Conservation (phyloP, 2,797 vertebrate species). For the Merluccius polli region DNA sequence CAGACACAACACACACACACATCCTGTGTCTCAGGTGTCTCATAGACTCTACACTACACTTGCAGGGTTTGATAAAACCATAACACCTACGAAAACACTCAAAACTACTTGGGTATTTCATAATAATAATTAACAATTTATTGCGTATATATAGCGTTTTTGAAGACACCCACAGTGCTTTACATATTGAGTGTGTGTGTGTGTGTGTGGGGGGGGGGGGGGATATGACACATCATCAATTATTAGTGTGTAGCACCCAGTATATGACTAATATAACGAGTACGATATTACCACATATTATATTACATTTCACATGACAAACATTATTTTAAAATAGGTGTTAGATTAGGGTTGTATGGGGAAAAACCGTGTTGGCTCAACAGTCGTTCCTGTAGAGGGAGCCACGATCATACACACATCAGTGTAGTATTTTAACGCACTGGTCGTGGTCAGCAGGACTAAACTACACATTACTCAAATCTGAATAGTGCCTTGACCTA, state of each 20-base stretch:
- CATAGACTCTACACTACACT: too few species aligned
- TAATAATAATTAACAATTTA: too few species aligned
- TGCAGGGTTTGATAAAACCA: not conserved
- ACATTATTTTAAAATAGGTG: not conserved
- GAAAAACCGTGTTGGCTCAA: not conserved
- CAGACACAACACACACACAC: conserved; percentile 1
- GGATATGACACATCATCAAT: too few species aligned
- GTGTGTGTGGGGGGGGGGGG: too few species aligned
- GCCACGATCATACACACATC: not conserved
- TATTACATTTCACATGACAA: not conserved
- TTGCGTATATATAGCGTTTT: too few species aligned
- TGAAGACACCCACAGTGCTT: too few species aligned
- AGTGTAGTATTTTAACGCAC: not conserved
- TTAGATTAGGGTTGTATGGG: not conserved
- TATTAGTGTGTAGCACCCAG: not conserved
- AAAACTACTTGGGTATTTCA: not conserved
- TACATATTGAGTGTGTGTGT: too few species aligned
- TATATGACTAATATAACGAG: not conserved
- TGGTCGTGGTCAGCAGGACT: not conserved
- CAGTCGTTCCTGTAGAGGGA: not conserved
- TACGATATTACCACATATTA: not conserved
- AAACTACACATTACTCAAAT: not conserved
- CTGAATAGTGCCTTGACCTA: not conserved
- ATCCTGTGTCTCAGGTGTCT: not conserved
- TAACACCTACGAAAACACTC: not conserved